Conservation (phyloP, 2,113 vertebrate genomes). For the Parotia lawesii region DNA sequence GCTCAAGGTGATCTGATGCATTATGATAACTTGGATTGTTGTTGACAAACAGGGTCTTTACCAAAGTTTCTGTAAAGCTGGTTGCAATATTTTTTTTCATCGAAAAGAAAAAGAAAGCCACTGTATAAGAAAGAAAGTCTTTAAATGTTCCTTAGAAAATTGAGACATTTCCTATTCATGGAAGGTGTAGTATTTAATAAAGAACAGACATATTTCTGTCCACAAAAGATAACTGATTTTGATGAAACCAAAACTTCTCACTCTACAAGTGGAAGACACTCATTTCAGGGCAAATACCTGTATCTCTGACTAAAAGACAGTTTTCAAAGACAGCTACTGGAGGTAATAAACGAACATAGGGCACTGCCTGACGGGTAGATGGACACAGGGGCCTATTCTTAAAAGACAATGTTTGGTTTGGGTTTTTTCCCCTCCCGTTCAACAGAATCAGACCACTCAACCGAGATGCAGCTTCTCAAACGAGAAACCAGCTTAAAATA, state of each 20-base stretch:
- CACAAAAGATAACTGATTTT: background rate
- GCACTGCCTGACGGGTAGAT: background rate
- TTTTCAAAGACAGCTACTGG: background rate
- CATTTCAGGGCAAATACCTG: background rate
- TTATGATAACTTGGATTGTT: background rate
- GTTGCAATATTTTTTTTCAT: background rate
- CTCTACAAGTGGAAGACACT: background rate
- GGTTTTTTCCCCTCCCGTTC: background rate
- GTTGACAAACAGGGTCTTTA: background rate
- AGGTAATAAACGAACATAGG: background rate
- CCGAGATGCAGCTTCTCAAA: background rate
- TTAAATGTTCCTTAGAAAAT: background rate
- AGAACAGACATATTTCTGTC: background rate
- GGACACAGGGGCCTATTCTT: background rate
- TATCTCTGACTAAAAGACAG: background rate
- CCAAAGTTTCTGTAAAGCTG: background rate
- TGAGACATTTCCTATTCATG: background rate
- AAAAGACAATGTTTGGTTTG: background rate
- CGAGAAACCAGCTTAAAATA: background rate
- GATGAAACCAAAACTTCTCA: background rate
- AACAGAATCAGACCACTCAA: background rate
- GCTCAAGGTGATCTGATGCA: background rate
- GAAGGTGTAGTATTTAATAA: background rate
- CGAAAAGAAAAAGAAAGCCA: background rate
- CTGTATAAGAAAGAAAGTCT: background rate